Percentiles rank a stretch among this genome's conserved stretches.
phyloP scores from a whole-genome alignment of 2,113 vertebrate species.

The Toxotes jaculatrix region DNA sequence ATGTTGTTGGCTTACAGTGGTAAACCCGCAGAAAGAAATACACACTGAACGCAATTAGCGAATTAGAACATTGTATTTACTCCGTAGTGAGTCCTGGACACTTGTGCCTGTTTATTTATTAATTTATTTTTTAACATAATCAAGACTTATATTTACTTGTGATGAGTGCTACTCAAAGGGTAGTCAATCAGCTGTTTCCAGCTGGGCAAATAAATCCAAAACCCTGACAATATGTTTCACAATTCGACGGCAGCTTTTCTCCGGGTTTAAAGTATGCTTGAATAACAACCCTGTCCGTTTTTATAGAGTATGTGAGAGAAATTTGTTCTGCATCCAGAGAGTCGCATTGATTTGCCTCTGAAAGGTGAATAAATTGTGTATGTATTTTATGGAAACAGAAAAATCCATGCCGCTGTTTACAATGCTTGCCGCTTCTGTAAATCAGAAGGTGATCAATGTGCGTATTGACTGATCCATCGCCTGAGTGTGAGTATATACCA shows the following conservation, averaged over 20 bases:
- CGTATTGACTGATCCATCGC: conserved; percentile 74
- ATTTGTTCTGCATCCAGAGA: conserved; percentile 38
- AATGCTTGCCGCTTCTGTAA: conserved; percentile 75
- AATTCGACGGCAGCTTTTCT: conserved; percentile 29
- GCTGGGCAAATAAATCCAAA: conserved; percentile 36
- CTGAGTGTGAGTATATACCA: conserved; percentile 46
- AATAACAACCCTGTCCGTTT: conserved; percentile 68
- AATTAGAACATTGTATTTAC: not conserved
- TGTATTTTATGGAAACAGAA: conserved; percentile 77
- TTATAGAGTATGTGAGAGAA: conserved; percentile 47
- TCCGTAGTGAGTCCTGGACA: not conserved
- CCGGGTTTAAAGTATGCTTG: conserved; percentile 65
- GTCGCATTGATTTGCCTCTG: conserved; percentile 68
- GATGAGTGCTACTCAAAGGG: not conserved
- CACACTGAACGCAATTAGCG: not conserved
- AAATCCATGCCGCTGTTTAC: conserved; percentile 83
- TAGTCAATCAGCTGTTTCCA: conserved; percentile 24
- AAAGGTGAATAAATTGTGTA: conserved; percentile 75
- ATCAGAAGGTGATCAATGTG: conserved; percentile 77
- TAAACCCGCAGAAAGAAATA: not conserved
- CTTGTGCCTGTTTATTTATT: not conserved
- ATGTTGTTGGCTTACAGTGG: not conserved
- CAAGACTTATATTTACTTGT: conserved; percentile 21
- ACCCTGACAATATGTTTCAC: not conserved
- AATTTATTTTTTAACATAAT: not conserved